Percentiles rank a stretch among this genome's conserved stretches.
Conservation (phyloP, 2,888 invertebrate species). For the Camponotus fellah region DNA sequence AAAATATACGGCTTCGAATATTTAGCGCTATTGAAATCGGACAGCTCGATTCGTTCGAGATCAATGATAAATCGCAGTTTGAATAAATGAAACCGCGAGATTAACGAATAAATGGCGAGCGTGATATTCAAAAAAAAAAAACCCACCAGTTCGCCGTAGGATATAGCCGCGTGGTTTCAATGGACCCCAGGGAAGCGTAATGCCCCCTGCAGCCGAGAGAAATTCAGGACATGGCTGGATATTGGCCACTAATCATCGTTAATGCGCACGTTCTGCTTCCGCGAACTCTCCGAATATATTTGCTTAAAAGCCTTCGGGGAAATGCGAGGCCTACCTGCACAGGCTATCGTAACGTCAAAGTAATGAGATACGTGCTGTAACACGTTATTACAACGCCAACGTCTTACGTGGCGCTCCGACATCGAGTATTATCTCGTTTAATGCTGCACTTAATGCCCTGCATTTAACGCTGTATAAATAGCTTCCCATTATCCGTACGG, state of each 20-base stretch:
- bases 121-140: neutral
- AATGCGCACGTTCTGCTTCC: slow-evolving; percentile 18
- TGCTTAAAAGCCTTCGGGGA: slow-evolving; percentile 48
- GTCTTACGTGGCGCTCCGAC: neutral
- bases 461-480: neutral
- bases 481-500: neutral
- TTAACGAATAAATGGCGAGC: neutral
- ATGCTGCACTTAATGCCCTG: neutral
- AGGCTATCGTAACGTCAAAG: neutral
- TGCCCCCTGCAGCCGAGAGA: neutral
- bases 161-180: neutral
- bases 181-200: neutral
- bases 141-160: neutral
- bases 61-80: neutral
- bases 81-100: neutral
- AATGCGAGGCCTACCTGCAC: slow-evolving; percentile 7
- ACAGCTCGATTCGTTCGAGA: neutral
- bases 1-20: neutral
- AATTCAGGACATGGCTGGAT: slow-evolving; percentile 31
- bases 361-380: slow-evolving; percentile 12
- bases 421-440: neutral
- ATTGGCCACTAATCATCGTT: slow-evolving; percentile 50
- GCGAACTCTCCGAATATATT: slow-evolving; percentile 45
- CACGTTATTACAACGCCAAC: neutral
- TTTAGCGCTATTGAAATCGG: neutral